phyloP scores from a whole-genome alignment of 2,797 vertebrate genomes.

The Micrastur ruficollis region DNA sequence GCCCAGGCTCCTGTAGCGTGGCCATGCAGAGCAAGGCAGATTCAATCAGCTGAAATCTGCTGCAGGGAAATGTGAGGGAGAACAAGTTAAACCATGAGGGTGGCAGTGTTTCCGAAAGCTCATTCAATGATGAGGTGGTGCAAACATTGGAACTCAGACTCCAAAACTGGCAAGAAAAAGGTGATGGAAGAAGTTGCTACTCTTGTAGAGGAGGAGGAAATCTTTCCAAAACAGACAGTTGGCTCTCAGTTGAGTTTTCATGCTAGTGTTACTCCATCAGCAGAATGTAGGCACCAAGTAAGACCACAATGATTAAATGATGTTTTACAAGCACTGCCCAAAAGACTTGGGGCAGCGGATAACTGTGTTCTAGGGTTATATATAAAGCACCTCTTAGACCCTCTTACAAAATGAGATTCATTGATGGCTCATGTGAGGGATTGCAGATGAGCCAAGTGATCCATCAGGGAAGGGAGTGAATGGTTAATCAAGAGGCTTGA shows the following conservation, averaged over 20 bases:
- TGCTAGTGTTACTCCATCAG: background rate
- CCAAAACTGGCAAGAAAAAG: conserved; percentile 9
- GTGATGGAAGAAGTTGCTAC: background rate
- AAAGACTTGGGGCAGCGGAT: background rate
- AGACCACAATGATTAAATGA: rapidly evolving
- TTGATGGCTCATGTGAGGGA: background rate
- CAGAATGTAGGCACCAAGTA: background rate
- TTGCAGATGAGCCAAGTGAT: background rate
- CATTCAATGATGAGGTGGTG: background rate
- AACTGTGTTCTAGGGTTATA: background rate
- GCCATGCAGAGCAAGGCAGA: background rate
- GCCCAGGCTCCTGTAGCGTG: rapidly evolving
- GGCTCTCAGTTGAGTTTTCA: background rate
- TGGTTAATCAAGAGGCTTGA: background rate
- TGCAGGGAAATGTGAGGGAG: background rate
- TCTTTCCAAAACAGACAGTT: background rate
- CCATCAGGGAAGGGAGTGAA: background rate
- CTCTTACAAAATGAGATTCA: background rate
- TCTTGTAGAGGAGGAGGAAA: background rate
- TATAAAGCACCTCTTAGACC: background rate
- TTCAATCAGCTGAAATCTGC: background rate
- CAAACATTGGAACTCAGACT: background rate
- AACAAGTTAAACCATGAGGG: background rate
- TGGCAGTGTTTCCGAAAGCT: background rate
- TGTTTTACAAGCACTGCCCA: background rate